phyloP scores from a whole-genome alignment of 2,888 invertebrate species.

The Eumerus sabulonum region DNA sequence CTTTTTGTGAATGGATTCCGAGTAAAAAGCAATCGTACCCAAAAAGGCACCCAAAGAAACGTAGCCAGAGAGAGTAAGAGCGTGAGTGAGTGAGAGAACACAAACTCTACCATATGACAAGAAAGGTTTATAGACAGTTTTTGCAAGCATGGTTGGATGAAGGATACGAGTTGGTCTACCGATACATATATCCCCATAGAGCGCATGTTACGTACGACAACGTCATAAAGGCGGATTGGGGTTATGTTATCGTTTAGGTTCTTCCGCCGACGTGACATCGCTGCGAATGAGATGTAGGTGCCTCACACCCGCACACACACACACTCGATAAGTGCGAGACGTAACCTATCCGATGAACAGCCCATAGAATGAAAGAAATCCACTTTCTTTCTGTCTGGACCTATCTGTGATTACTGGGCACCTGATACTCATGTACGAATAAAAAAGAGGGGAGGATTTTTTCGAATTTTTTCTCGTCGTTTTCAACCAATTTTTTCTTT shows the following conservation, averaged over 20 bases:
- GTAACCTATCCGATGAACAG: constrained; percentile 6
- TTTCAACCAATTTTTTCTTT: constrained; percentile 9
- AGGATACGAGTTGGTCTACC: no score
- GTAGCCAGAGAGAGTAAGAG: not conserved
- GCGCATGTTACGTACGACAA: not conserved
- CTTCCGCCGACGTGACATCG: constrained; percentile 31
- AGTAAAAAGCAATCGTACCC: constrained; percentile 26
- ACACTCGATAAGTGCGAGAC: not conserved
- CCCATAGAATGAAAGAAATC: constrained; percentile 12
- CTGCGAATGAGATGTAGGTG: constrained; percentile 36
- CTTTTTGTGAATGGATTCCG: constrained; percentile 60
- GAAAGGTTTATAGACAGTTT: no score
- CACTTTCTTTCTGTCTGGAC: constrained; percentile 25
- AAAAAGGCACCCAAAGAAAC: not conserved
- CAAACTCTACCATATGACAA: no score
- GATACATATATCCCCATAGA: not conserved
- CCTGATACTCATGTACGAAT: constrained; percentile 59
- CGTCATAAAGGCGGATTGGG: no score
- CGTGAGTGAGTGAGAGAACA: not conserved
- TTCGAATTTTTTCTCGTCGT: constrained; percentile 34
- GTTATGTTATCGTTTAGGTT: constrained; percentile 20
- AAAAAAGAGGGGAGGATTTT: constrained; percentile 67
- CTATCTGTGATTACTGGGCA: constrained; percentile 53
- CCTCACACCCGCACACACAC: not conserved
- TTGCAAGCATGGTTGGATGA: no score